A percentile compares a stretch with the other conserved stretches of the same genome.
Conservation (phyloP, 2,113 vertebrate species). For the Astur gentilis region DNA sequence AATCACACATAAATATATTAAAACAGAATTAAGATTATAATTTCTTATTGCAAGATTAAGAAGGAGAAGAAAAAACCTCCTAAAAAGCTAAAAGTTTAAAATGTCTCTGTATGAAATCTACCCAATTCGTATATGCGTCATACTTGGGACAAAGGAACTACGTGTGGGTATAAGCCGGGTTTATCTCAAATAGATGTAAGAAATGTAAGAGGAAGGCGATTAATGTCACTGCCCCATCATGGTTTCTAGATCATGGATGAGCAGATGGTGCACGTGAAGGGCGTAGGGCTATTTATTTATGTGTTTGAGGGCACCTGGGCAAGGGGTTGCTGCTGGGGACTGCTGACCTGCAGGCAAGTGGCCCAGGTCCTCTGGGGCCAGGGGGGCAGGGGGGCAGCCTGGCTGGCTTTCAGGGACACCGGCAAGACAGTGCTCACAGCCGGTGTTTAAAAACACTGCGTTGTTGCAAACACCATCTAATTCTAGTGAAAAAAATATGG, state of each 20-base stretch:
- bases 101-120: background rate
- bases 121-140: accelerated
- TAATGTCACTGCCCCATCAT: accelerated
- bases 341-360: background rate
- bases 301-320: background rate
- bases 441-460: background rate
- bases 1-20: background rate
- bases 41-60: background rate
- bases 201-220: background rate
- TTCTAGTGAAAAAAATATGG: background rate
- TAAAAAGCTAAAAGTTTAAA: background rate
- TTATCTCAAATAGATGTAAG: background rate
- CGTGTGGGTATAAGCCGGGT: background rate
- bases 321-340: background rate
- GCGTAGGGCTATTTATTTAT: accelerated
- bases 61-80: background rate
- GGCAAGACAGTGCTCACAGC: background rate
- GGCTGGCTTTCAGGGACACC: background rate
- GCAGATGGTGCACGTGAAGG: accelerated
- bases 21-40: background rate
- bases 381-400: background rate
- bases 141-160: background rate
- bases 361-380: background rate
- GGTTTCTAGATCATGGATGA: accelerated
- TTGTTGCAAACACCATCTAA: background rate